These are phyloP conservation scores for Ailuropoda melanoleuca DNA, from an alignment of 2,113 vertebrate genomes.

Conservation along the genomic window DNA sequence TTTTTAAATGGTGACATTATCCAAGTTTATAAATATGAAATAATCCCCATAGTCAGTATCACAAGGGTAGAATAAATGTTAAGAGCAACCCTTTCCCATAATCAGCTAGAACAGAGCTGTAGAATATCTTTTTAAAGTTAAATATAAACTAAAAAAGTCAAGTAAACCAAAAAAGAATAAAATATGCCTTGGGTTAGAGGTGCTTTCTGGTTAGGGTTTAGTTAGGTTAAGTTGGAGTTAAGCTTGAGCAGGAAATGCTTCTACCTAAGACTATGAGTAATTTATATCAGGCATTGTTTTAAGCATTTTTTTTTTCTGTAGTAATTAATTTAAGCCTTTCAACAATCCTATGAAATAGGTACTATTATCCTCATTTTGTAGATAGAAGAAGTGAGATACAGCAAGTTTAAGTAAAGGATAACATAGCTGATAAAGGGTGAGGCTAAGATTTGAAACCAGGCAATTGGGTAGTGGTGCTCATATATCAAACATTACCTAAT, in stretches of 20 bases:
- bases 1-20: constrained; percentile 5
- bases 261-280: neutral
- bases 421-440: neutral
- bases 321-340: neutral
- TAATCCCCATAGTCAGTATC: neutral
- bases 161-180: neutral
- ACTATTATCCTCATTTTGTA: neutral
- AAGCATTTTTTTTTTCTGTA: neutral
- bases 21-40: neutral
- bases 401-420: neutral
- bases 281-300: neutral
- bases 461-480: neutral
- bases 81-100: neutral
- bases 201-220: neutral
- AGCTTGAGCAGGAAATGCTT: neutral
- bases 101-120: neutral
- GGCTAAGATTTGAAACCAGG: neutral
- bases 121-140: neutral
- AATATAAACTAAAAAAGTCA: neutral
- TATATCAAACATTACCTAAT: neutral
- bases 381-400: neutral
- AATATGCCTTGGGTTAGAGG: neutral
- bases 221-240: neutral
- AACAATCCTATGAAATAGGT: neutral
- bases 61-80: neutral